Conservation (phyloP, 2,888 invertebrate genomes). For the Plutella xylostella region DNA sequence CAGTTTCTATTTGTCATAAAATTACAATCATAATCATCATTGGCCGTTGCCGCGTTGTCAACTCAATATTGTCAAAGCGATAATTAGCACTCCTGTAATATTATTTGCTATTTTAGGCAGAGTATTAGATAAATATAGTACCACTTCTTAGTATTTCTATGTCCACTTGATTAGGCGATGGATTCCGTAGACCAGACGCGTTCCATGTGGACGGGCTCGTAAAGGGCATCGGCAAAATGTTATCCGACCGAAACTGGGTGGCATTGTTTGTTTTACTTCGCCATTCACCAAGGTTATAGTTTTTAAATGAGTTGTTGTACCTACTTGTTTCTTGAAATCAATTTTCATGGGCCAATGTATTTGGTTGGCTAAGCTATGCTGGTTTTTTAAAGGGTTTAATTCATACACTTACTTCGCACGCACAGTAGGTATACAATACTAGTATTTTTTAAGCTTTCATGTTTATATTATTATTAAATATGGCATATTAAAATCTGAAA, state of each 20-base stretch:
- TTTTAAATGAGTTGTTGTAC: no score
- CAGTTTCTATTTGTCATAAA: no score
- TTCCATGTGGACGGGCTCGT: conserved; percentile 62
- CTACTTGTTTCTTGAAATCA: no score
- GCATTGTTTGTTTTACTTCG: not conserved
- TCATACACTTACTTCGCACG: no score
- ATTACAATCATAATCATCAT: no score
- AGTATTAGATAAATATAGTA: conserved; percentile 24
- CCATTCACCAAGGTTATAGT: not conserved
- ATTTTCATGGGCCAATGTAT: no score
- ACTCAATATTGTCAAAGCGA: no score
- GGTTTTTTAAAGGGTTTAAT: not conserved
- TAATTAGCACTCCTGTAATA: no score
- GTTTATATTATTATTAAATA: no score
- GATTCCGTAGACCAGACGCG: conserved; percentile 57
- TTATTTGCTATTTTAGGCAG: not conserved
- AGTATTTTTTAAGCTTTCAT: not conserved
- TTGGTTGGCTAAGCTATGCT: no score
- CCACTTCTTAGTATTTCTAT: no score
- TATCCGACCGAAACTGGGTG: conserved; percentile 19
- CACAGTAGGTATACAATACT: not conserved
- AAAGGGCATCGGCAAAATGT: conserved; percentile 45
- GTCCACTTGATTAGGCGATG: conserved; percentile 61
- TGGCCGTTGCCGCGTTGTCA: no score
- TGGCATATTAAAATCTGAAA: not conserved